phyloP scores from a whole-genome alignment of 2,113 vertebrate genomes.

The Neolamprologus longior region DNA sequence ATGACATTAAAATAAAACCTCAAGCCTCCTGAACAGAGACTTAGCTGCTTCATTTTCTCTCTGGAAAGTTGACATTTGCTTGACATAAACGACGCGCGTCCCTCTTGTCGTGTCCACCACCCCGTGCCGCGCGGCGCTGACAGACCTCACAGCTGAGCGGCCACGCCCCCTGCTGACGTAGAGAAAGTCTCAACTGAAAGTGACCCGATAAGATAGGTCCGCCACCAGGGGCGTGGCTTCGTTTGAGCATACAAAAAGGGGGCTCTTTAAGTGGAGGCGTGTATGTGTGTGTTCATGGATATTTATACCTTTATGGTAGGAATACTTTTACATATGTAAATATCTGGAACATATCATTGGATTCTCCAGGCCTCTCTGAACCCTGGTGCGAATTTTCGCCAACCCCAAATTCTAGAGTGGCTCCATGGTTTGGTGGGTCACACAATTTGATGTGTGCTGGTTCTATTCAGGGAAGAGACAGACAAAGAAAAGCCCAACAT shows the following conservation, averaged over 20 bases:
- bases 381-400: not conserved
- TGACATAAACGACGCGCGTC: not conserved
- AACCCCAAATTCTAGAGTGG: not conserved
- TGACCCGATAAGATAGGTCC: not conserved
- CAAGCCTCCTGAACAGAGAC: conserved; percentile 62
- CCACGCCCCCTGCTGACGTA: conserved; percentile 1
- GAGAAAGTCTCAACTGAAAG: not conserved
- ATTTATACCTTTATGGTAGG: not conserved
- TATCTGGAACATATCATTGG: not conserved
- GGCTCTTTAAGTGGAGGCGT: not conserved
- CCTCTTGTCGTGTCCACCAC: not conserved
- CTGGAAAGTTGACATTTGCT: conserved; percentile 57
- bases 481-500: not conserved
- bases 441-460: not conserved
- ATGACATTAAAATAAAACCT: conserved; percentile 39
- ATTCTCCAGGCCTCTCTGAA: not conserved
- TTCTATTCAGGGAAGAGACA: not conserved
- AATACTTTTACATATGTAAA: not conserved
- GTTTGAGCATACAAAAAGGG: not conserved
- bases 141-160: not conserved
- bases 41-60: conserved; percentile 65
- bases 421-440: not conserved
- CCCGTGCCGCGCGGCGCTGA: not conserved
- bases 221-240: not conserved
- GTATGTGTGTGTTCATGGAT: not conserved